A percentile compares a stretch with the other conserved stretches of the same genome.
These are phyloP conservation scores for Cynodonichthys magdalenae DNA, from an alignment of 2,797 vertebrate species.

Conservation along the genomic window DNA sequence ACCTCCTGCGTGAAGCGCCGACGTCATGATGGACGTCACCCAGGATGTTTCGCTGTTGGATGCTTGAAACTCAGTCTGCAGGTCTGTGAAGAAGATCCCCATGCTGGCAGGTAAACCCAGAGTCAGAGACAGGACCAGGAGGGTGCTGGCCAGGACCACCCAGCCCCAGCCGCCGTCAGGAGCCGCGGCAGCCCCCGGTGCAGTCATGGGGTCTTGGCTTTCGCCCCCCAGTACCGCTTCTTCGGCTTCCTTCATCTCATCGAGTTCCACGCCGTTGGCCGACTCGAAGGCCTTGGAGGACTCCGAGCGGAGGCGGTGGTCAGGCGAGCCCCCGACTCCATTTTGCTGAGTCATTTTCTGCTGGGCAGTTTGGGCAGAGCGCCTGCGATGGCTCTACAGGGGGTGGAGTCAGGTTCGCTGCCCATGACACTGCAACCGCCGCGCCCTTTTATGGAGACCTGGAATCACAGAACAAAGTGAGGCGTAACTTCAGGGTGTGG, in stretches of 20 bases:
- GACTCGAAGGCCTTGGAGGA: slow-evolving; percentile 27
- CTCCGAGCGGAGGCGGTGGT: slow-evolving; percentile 31
- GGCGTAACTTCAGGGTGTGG: neutral
- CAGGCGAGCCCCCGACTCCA: slow-evolving; percentile 43
- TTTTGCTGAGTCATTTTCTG: slow-evolving; percentile 67
- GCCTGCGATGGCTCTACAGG: slow-evolving; percentile 44
- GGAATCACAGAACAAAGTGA: neutral
- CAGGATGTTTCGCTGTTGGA: slow-evolving; percentile 92
- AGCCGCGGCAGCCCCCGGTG: slow-evolving; percentile 5
- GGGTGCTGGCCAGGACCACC: slow-evolving; percentile 87
- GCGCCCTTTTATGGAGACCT: slow-evolving; percentile 32
- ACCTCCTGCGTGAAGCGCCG: slow-evolving; percentile 91
- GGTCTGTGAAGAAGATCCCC: slow-evolving; percentile 91
- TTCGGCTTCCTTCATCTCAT: slow-evolving; percentile 39
- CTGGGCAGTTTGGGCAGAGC: slow-evolving; percentile 9
- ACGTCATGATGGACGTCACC: slow-evolving; percentile 93
- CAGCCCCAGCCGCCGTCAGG: slow-evolving; percentile 92
- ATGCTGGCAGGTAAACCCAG: slow-evolving; percentile 88
- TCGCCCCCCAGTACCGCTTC: slow-evolving; percentile 34
- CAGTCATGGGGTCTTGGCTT: neutral
- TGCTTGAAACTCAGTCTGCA: slow-evolving; percentile 89
- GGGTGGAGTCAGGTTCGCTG: slow-evolving; percentile 22
- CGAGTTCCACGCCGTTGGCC: slow-evolving; percentile 30
- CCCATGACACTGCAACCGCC: slow-evolving; percentile 57
- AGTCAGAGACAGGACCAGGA: slow-evolving; percentile 86